phyloP scores from a whole-genome alignment of 2,797 vertebrate genomes.

The Glossophaga mutica region DNA sequence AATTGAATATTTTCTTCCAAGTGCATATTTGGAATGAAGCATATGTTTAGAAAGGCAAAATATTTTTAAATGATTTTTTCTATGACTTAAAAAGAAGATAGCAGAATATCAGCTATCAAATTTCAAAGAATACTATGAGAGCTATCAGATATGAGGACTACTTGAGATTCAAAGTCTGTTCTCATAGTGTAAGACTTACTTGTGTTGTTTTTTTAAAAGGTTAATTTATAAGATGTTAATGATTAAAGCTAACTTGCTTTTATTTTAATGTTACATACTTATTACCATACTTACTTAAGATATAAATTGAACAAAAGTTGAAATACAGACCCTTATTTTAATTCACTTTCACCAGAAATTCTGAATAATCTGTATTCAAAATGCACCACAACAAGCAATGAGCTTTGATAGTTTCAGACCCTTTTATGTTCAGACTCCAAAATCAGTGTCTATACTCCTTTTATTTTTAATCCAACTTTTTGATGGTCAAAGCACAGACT shows the following conservation, averaged over 20 bases:
- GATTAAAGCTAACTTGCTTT: background rate
- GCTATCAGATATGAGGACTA: background rate
- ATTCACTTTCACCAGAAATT: constrained; percentile 13
- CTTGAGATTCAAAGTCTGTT: background rate
- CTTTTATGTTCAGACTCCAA: background rate
- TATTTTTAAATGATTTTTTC: background rate
- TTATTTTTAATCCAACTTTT: background rate
- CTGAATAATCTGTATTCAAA: background rate
- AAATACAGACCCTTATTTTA: background rate
- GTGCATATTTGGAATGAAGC: background rate
- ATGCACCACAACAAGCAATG: background rate
- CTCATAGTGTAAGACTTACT: background rate
- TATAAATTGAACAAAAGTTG: background rate
- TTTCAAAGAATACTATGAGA: background rate
- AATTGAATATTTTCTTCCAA: background rate
- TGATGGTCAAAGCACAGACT: background rate
- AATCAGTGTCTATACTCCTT: background rate
- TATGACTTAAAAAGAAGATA: background rate
- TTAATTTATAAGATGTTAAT: background rate
- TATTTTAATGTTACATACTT: background rate
- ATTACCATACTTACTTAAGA: background rate
- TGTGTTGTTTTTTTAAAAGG: background rate
- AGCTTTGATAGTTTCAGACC: background rate
- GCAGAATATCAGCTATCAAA: background rate
- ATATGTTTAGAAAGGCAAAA: background rate